A percentile compares a stretch with the other conserved stretches of the same genome.
phyloP scores from a whole-genome alignment of 2,797 vertebrate species.

The Gadopsis bispinosus region DNA sequence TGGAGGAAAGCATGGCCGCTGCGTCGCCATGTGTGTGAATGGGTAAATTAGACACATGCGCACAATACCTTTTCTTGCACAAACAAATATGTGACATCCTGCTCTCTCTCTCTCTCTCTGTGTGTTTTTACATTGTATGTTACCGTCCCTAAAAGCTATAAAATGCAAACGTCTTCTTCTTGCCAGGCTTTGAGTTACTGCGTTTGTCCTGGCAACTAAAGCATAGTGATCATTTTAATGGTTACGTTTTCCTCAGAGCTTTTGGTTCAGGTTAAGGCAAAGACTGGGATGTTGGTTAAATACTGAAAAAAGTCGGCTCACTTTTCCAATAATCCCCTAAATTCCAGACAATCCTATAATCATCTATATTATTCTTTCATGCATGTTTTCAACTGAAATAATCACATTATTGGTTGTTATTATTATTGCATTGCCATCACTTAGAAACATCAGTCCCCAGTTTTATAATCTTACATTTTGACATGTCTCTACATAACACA shows the following conservation, averaged over 20 bases:
- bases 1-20: too few species aligned
- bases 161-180: neutral
- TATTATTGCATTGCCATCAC: neutral
- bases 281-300: too few species aligned
- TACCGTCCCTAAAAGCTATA: neutral
- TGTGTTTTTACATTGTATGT: neutral
- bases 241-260: too few species aligned
- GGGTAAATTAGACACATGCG: conserved; percentile 27
- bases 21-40: too few species aligned
- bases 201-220: neutral
- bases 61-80: neutral
- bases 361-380: neutral
- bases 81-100: conserved; percentile 38
- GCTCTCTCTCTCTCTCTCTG: neutral
- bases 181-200: neutral
- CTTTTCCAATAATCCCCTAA: neutral
- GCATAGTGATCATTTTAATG: too few species aligned
- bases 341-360: neutral
- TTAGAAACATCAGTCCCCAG: neutral
- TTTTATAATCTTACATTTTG: neutral
- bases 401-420: neutral
- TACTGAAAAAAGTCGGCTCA: too few species aligned
- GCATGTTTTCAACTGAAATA: neutral
- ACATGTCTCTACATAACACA: neutral
- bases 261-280: too few species aligned